Evolutionary conservation across 2,888 invertebrate species (phyloP).

Genomic region (Eilema sororculum): DNA sequence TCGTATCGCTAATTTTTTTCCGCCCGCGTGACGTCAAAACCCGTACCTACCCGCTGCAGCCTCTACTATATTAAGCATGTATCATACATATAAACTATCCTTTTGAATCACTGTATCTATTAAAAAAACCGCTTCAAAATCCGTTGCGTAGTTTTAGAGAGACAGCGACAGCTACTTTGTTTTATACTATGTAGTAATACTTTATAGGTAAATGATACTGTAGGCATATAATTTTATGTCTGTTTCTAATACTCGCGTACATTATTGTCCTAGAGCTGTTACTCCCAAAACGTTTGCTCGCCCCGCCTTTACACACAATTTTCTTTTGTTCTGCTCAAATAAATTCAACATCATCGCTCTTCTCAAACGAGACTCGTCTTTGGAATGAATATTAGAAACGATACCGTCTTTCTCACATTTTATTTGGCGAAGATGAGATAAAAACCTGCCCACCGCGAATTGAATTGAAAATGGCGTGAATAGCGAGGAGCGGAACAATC

Average conservation of each 20-base stretch:
- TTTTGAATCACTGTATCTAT: too few relatives aligned
- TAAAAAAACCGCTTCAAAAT: too few relatives aligned
- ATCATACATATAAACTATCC: too few relatives aligned
- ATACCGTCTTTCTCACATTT: slow-evolving; percentile 29
- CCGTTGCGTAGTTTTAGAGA: too few relatives aligned
- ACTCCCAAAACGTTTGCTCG: slow-evolving; percentile 49
- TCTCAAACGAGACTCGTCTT: slow-evolving; percentile 34
- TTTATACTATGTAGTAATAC: too few relatives aligned
- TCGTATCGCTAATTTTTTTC: too few relatives aligned
- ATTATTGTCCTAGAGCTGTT: slow-evolving; percentile 6
- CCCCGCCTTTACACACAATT: slow-evolving; percentile 45
- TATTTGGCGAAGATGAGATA: slow-evolving; percentile 37
- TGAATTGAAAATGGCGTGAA: slow-evolving; percentile 33
- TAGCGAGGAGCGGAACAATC: slow-evolving; percentile 11
- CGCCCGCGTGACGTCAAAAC: too few relatives aligned
- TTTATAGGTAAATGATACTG: too few relatives aligned
- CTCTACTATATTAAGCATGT: too few relatives aligned
- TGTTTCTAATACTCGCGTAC: neutral
- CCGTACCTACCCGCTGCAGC: too few relatives aligned
- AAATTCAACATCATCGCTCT: slow-evolving; percentile 37
- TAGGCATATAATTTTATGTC: neutral
- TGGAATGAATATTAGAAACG: slow-evolving; percentile 46
- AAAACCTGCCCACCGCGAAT: slow-evolving; percentile 24
- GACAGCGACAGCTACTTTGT: too few relatives aligned
- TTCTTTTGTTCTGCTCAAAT: slow-evolving; percentile 45